Base-by-base conservation (phyloP, 2,113 vertebrate species). In the Chaetura pelagica region DNA sequence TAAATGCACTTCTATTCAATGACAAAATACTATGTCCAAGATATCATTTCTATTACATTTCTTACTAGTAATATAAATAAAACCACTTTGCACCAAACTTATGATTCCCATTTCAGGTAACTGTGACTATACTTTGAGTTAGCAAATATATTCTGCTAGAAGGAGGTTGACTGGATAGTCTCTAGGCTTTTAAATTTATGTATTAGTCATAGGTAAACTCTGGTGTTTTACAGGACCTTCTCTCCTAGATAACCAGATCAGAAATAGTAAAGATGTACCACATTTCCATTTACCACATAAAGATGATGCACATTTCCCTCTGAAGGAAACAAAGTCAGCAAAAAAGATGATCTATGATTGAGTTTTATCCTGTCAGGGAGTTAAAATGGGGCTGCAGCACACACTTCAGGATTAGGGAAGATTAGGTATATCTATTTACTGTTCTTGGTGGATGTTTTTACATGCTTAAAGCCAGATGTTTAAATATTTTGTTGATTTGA, bases 301-400 rank as follows among this genome's bases (percentile, higher is more conserved):
- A 42, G 40, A 42, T 18, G 10, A 38, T 10, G 10, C 42, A 40
- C 0, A 0, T 57, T 84, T 67, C 6, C 18, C 34, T 82, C 26
- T 11, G 2, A 44, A n/a, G 22, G 24, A 85, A 80, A 68, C 2
- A 7, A 51, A 64, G 18, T n/a, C 73, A 79, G 11, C 44, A 75
- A 23, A 23, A 40, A 75, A 57, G 21, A 20, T 26, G 18, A 21
- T 1, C 4, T 4, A 5, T 7, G 15, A 34, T 9, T 87, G 23
- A 84, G 11, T 73, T 20, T 63, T 64, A 23, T 5, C n/a, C 13
- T n/a, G 3, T 40, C 16, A 32, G 20, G 8, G 12, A 87, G 23
- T 23, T 54, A 78, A 74, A 35, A 42, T 2, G 4, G 34, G 32
- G 17, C 20, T 52, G 15, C 16, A 61, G 23, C 15, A 78, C 40